Evolutionary conservation across 2,113 vertebrate species (phyloP).

Genomic region (Mustelus asterias): DNA sequence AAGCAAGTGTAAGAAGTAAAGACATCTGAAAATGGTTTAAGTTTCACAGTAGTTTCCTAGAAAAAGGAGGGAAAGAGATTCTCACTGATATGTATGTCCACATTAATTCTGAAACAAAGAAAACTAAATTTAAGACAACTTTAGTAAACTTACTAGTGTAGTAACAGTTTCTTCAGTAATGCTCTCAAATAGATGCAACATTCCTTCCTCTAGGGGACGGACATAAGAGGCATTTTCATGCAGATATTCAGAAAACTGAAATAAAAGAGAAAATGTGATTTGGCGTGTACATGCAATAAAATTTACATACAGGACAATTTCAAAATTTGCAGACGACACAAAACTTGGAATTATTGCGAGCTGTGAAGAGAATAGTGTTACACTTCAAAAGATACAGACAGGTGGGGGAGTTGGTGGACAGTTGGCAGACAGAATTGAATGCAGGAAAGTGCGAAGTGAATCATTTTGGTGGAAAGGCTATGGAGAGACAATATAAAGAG

Average conservation of each 20-base stretch:
- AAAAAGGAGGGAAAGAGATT: slow-evolving; percentile 45
- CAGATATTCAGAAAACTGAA: slow-evolving; percentile 86
- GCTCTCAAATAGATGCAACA: slow-evolving; percentile 82
- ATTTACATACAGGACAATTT: too few species aligned
- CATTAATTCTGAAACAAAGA: background rate
- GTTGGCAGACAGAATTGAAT: too few species aligned
- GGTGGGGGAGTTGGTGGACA: too few species aligned
- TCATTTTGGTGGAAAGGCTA: too few species aligned
- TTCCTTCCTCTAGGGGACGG: slow-evolving; percentile 92
- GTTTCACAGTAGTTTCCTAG: slow-evolving; percentile 86
- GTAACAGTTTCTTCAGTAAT: slow-evolving; percentile 93
- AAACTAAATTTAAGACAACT: background rate
- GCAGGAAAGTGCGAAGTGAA: too few species aligned
- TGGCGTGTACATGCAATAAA: background rate
- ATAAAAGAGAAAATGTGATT: background rate
- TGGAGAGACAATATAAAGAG: too few species aligned
- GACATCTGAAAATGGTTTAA: slow-evolving; percentile 80
- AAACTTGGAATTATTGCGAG: too few species aligned
- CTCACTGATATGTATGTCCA: slow-evolving; percentile 38
- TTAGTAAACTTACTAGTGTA: slow-evolving; percentile 69
- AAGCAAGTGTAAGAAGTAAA: slow-evolving; percentile 80
- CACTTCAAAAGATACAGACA: too few species aligned
- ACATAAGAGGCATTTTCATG: slow-evolving; percentile 92
- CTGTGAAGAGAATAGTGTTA: too few species aligned
- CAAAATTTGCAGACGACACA: too few species aligned